These are phyloP conservation scores for Malurus melanocephalus DNA, from an alignment of 2,113 vertebrate species.

Conservation along the genomic window DNA sequence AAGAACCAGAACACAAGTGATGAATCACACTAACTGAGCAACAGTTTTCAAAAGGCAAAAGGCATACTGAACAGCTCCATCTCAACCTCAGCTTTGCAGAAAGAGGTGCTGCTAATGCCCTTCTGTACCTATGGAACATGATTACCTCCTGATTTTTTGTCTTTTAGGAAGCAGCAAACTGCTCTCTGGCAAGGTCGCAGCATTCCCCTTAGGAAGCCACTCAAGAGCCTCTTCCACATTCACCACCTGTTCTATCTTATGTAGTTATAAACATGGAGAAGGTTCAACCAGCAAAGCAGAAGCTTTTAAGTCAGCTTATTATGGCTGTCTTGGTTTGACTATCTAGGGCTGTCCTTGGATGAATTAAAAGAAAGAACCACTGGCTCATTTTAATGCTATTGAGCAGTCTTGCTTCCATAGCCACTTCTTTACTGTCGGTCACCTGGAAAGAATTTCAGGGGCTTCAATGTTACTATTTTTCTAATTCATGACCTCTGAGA, in stretches of 20 bases:
- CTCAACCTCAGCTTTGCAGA: background rate
- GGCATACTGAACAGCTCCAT: background rate
- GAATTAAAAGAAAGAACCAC: background rate
- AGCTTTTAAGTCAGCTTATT: background rate
- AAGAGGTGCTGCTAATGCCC: background rate
- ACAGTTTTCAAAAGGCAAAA: background rate
- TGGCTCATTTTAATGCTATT: background rate
- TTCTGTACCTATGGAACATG: rapidly evolving
- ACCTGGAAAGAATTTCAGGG: background rate
- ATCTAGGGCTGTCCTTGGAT: background rate
- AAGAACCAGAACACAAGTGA: background rate
- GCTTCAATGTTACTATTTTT: background rate
- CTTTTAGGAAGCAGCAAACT: background rate
- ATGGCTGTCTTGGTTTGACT: background rate
- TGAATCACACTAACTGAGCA: background rate
- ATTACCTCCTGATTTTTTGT: background rate
- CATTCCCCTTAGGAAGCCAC: background rate
- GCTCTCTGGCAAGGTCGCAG: background rate
- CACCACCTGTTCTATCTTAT: background rate
- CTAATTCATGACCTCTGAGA: background rate
- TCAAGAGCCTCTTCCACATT: background rate
- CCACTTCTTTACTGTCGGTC: background rate
- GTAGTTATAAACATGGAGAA: background rate
- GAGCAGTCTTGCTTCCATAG: background rate
- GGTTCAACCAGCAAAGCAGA: background rate